Percentiles rank a stretch among this genome's conserved stretches.
Conservation (phyloP, 1,140 invertebrate species). For the Lamellibrachia luymesi region DNA sequence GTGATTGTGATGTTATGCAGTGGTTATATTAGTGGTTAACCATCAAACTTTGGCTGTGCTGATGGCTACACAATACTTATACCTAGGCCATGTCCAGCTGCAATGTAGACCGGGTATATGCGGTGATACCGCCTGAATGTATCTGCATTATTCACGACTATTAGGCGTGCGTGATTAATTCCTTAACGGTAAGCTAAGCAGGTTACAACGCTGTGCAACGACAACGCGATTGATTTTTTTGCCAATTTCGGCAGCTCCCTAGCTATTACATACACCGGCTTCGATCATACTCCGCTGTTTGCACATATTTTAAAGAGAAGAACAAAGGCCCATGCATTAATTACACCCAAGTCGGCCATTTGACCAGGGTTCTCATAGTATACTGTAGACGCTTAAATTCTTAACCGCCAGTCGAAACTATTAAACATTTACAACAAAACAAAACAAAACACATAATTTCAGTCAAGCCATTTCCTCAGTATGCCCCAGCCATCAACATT, state of each 20-base stretch:
- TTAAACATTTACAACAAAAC: too few species aligned
- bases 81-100: neutral
- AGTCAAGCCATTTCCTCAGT: too few species aligned
- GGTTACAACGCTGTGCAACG: neutral
- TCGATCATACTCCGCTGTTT: neutral
- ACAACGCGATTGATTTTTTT: slow-evolving; percentile 1
- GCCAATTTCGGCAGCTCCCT: neutral
- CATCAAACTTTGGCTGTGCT: neutral
- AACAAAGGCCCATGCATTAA: neutral
- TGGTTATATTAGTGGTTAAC: neutral
- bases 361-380: neutral
- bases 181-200: neutral
- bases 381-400: neutral
- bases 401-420: neutral
- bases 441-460: too few species aligned
- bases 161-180: neutral
- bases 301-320: neutral
- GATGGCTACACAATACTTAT: neutral
- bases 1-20: neutral
- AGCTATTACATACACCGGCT: neutral
- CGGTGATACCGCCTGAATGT: neutral
- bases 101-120: too few species aligned
- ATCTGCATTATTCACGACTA: neutral
- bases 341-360: neutral
- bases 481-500: neutral